Evolutionary conservation across 2,888 invertebrate species (phyloP), one percentile per base, ranked within the genome.

Genomic region (Ochlodes sylvanus): DNA sequence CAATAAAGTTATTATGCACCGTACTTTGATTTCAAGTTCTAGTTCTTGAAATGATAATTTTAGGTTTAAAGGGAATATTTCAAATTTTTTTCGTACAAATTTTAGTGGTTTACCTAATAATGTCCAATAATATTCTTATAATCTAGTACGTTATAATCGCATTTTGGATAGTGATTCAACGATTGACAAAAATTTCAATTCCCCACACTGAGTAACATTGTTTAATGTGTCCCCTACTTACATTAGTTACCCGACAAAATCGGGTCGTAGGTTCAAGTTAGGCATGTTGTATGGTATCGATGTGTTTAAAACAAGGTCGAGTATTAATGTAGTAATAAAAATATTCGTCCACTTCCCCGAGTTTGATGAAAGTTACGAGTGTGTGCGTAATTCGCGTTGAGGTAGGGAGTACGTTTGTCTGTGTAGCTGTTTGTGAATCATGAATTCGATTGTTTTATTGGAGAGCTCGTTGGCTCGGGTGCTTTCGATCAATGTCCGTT

Each of bases 181-280:
- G 67, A 77, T 78, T 77, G 67, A 69, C 62, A 42, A 34, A 52
- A 79, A 80, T 78, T 82, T 79, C 73, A 81, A 81, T 83, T 75
- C 79, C 79, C 75, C 77, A 78, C 82, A 82, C 19, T 19, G 19
- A 50, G 10, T 50, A 19, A 50, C 50, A 50, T 10, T 50, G 47
- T 84, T 79, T 74, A 69, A 82, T 79, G 73, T 69, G 71, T 75
- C 79, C 82, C 82, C 78, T 72, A 72, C 72, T 73, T 76, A 72
- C 79, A 77, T 71, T 73, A 78, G 75, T 73, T 75, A 84, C 79
- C 81, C 85, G 80, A 80, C 80, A 74, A 75, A 80, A 81, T 78
- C 73, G 73, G 69, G 73, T 75, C 74, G 80, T 75, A 75, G 77
- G 75, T 73, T 75, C 72, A 70, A 62, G 52, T 44, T 55, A n/a